Base-by-base conservation (phyloP, 2,888 invertebrate species). In the Choristoneura rosaceana region DNA sequence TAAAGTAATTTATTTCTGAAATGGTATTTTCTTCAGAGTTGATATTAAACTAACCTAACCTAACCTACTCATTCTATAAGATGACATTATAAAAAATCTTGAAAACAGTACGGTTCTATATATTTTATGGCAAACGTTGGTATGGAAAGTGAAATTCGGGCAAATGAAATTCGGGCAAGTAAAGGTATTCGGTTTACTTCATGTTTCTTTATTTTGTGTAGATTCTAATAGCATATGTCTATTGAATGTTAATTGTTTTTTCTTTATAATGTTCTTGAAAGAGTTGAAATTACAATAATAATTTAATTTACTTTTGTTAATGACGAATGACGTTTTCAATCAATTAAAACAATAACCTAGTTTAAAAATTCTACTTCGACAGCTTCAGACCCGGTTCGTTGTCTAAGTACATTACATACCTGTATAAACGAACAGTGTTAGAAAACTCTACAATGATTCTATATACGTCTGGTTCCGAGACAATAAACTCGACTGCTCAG, bases 361-460 rank as follows among this genome's bases (percentile, higher is more conserved):
- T 25, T 25, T 25, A 25, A 65, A 41, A 60, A 62, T 45, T 9
- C 25, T 55, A 43, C n/a, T 17, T 17, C 45, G 25, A 15, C 61
- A 47, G 41, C 62, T 68, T 62, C 62, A 55, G 9, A 62, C 45
- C 25, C 45, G 8, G 14, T 62, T 14, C 17, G 62, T 77, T 65
- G 74, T 70, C 63, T 60, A 25, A 25, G 25, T 25, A 50, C 60
- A 43, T 71, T 52, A 43, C 65, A 41, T 47, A 58, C 34, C 59
- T 64, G 63, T 17, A 43, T 25, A 58, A 67, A 71, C 59, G 45
- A 67, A 74, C 74, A 64, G 63, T 71, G 77, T 82, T 81, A 74
- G 75, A 70, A 75, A 81, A 78, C 76, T 69, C 69, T 74, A 79
- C 80, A 77, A 79, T 81, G 79, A 81, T 82, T 80, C 75, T 74